These are phyloP conservation scores for Ennomos fuscantarius DNA, from an alignment of 2,888 invertebrate genomes.

Conservation along the genomic window DNA sequence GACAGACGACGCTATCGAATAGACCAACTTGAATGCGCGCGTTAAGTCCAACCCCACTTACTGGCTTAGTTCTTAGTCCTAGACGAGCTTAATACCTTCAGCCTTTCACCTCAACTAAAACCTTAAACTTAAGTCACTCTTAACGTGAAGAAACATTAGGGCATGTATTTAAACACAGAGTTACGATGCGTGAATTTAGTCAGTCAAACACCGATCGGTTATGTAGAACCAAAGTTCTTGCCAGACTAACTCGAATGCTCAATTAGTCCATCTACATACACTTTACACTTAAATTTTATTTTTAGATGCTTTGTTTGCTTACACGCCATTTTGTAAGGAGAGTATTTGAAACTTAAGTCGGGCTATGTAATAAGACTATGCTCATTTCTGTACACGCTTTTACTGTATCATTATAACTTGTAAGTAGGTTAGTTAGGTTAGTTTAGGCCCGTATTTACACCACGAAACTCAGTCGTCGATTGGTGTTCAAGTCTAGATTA, in stretches of 20 bases:
- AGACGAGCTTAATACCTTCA: too few relatives aligned
- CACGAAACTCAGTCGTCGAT: too few relatives aligned
- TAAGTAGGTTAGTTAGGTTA: too few relatives aligned
- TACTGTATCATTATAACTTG: not conserved
- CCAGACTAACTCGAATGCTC: conserved; percentile 5
- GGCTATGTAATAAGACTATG: conserved; percentile 11
- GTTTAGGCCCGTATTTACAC: too few relatives aligned
- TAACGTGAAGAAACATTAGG: conserved; percentile 10
- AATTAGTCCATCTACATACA: conserved; percentile 6
- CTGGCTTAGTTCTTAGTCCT: too few relatives aligned
- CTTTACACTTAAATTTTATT: conserved; percentile 8
- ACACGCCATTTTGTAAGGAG: conserved; percentile 11
- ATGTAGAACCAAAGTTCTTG: not conserved
- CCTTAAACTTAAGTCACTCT: not conserved
- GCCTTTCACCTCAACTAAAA: not conserved
- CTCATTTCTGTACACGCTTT: conserved; percentile 11
- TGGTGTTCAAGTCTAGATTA: too few relatives aligned
- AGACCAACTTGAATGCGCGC: too few relatives aligned
- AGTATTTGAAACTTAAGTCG: conserved; percentile 8
- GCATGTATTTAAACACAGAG: conserved; percentile 11
- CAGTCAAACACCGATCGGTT: conserved; percentile 13
- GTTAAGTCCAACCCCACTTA: too few relatives aligned
- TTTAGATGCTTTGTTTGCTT: conserved; percentile 14
- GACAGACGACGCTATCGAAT: too few relatives aligned
- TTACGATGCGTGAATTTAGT: conserved; percentile 12